Evolutionary conservation across 2,113 vertebrate species (phyloP), one percentile per base, ranked within the genome.

Genomic region (Cheilinus undulatus): DNA sequence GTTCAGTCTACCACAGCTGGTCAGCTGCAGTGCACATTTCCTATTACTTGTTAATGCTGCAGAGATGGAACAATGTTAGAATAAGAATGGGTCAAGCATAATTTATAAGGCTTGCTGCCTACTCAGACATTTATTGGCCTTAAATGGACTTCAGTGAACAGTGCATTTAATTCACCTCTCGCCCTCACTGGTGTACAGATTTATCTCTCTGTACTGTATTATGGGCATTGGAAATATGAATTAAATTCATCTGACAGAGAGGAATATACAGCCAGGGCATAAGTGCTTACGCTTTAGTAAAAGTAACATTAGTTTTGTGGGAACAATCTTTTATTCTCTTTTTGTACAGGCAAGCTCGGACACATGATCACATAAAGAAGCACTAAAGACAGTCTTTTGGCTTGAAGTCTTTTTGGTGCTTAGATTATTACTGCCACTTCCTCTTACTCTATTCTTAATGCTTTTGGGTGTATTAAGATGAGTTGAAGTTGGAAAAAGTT

Each of bases 81-180:
- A 80, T 78, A 56, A 36, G 27, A 82, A 80, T 43, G 50, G 75
- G 52, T 80, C 53, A 75, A 48, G 61, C 45, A 52, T 82, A 75
- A 84, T 84, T 76, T 66, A 71, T 73, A 67, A 64, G 58, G 32
- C 69, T 27, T 60, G 52, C 67, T 56, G 26, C 57, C 62, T 50
- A 46, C 64, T 75, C 50, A 75, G 72, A 86, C 78, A 64, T 79
- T 83, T 83, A 78, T 77, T 58, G 72, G 50, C 56, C 50, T 77
- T 69, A 69, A 46, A 81, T 80, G 62, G 79, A 84, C 84, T 78
- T 74, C 52, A 66, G 61, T 75, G 80, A 68, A 74, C 50, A 48
- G 57, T 73, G 24, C 51, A 51, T 84, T 81, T 78, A 65, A 67
- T 78, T 80, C 70, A 59, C 48, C 58, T 76, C 57, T 74, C 38